phyloP scores from a whole-genome alignment of 2,888 invertebrate species.

The Drosophila anomalata region DNA sequence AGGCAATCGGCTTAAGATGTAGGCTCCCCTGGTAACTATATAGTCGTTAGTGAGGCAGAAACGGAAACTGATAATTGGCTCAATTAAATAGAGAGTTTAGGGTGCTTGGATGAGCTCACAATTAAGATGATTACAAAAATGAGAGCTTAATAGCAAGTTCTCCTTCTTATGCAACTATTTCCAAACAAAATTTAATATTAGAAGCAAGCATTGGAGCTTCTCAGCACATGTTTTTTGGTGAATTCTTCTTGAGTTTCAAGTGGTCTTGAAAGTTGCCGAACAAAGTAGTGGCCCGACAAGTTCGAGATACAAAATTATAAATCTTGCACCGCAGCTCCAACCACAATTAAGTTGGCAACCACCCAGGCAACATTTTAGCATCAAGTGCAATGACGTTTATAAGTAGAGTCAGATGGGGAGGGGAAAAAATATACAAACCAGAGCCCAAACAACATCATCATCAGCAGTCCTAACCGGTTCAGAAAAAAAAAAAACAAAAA shows the following conservation, averaged over 20 bases:
- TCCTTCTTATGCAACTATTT: neutral
- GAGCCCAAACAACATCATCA: conserved; percentile 34
- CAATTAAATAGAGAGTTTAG: conserved; percentile 36
- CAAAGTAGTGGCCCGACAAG: conserved; percentile 6
- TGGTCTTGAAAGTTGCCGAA: conserved; percentile 6
- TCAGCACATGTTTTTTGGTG: neutral
- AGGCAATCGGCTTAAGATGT: conserved; percentile 22
- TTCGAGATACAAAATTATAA: conserved; percentile 15
- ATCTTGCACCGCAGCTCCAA: conserved; percentile 1
- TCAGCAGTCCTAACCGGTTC: conserved; percentile 52
- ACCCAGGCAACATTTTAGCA: conserved; percentile 16
- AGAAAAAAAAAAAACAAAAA: conserved; percentile 29
- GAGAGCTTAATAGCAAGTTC: neutral
- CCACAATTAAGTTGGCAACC: conserved; percentile 8
- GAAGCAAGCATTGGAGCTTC: conserved; percentile 1
- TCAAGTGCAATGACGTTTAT: conserved; percentile 37
- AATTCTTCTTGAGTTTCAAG: conserved; percentile 29
- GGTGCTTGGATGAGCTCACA: conserved; percentile 23
- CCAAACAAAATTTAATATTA: neutral
- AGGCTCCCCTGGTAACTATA: conserved; percentile 24
- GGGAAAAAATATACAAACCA: conserved; percentile 30
- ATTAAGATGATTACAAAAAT: conserved; percentile 27
- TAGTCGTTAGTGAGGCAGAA: neutral
- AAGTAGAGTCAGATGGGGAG: neutral
- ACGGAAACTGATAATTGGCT: conserved; percentile 38